Base-by-base conservation (phyloP, 2,888 invertebrate species). In the Amiota communis region DNA sequence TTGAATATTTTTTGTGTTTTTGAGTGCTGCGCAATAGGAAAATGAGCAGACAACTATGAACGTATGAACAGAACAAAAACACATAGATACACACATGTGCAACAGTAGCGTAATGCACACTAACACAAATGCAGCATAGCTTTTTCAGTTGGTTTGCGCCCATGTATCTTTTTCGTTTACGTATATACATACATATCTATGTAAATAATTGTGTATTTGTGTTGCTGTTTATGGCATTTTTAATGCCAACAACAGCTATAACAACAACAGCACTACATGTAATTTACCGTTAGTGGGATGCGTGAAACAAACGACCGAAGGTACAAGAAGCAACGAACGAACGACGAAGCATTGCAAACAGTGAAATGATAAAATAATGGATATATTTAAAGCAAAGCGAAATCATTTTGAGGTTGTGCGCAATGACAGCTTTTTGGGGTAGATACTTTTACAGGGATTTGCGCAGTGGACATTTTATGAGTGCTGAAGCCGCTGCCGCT, bases 371-470 rank as follows among this genome's bases (percentile, higher is more conserved):
- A 36, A 36, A 36, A 36, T 36, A 59, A 72, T 73, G 68, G 72
- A 65, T 1, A 49, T 20, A 13, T 13, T 20, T 4, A n/a, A 49
- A 67, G 17, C 4, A 13, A 49, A 67, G 36, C 75, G 80, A 77
- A 75, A 78, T 76, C 73, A 79, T 78, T 80, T 83, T 79, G 83
- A 84, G 87, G 88, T 88, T 85, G 87, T 87, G 87, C 87, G 87
- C 87, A 87, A 81, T 87, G 83, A 82, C 87, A 86, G 88, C 86
- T 84, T 87, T 88, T 87, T 82, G 82, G 86, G 88, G 87, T 88
- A 88, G 86, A 88, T 87, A 88, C 86, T 86, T 88, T 88, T 87
- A 82, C 85, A 87, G 86, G 87, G 83, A 88, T 81, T 87, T 87
- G 87, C 88, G 87, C 87, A 87, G 83, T 88, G 87, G 84, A 87